A percentile compares a stretch with the other conserved stretches of the same genome.
phyloP scores from a whole-genome alignment of 1,140 invertebrate species.

The Drosophila mayri region DNA sequence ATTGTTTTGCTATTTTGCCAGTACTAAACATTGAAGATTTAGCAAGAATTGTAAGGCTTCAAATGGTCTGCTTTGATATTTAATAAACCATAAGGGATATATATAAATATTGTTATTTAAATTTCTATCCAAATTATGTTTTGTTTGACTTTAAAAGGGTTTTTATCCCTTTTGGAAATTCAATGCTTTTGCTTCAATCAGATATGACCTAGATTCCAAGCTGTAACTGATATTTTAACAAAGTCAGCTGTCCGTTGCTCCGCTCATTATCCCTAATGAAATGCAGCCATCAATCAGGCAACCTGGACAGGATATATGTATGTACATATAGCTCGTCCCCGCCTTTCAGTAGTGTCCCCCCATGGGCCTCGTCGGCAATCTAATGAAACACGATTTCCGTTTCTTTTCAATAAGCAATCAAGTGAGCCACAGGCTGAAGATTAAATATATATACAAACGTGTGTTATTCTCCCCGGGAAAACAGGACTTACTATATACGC shows the following conservation, averaged over 20 bases:
- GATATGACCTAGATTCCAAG: conserved; percentile 5
- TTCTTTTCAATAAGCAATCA: conserved; percentile 60
- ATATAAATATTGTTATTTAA: not conserved
- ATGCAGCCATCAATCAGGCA: conserved; percentile 49
- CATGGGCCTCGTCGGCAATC: conserved; percentile 14
- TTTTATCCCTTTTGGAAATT: conserved; percentile 1
- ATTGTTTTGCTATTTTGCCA: not conserved
- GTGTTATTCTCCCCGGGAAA: conserved; percentile 3
- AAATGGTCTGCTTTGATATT: not conserved
- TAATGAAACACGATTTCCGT: conserved; percentile 40
- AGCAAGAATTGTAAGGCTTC: not conserved
- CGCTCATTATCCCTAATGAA: conserved; percentile 60
- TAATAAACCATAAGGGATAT: not conserved
- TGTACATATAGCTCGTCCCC: not conserved
- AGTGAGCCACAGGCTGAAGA: conserved; percentile 30
- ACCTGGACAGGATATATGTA: conserved; percentile 16
- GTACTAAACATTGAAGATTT: not conserved
- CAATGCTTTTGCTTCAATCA: conserved; percentile 22
- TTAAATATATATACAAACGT: conserved; percentile 27
- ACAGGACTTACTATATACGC: not conserved
- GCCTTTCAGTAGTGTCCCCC: conserved; percentile 17
- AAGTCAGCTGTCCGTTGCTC: not conserved
- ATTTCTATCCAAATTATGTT: not conserved
- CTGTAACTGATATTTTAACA: conserved; percentile 44
- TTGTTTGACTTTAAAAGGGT: not conserved